Conservation (phyloP, 2,797 vertebrate species). For the Atherinosoma microstoma region DNA sequence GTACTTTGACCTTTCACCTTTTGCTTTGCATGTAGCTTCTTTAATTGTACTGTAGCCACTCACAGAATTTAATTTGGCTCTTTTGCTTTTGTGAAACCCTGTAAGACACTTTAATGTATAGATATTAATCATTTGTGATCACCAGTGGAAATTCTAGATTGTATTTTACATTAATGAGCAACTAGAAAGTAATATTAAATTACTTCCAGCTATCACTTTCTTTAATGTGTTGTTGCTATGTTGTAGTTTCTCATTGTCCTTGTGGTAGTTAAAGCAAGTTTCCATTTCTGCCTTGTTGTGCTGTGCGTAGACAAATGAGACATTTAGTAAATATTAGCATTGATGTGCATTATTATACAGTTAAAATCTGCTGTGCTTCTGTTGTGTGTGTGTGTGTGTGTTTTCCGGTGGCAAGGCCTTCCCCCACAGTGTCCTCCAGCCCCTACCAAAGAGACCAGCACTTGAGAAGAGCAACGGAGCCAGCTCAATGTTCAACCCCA, state of each 20-base stretch:
- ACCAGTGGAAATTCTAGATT: conserved; percentile 57
- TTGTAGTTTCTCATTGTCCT: conserved; percentile 75
- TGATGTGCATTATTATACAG: conserved; percentile 14
- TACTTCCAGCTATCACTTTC: conserved; percentile 46
- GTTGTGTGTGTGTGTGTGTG: conserved; percentile 44
- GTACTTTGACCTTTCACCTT: conserved; percentile 99
- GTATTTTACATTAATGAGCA: conserved; percentile 51
- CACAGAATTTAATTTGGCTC: conserved; percentile 89
- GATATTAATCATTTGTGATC: conserved; percentile 48
- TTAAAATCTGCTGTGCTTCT: conserved; percentile 56
- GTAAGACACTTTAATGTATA: conserved; percentile 67
- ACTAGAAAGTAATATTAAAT: conserved; percentile 65
- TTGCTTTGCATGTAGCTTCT: conserved; percentile 99
- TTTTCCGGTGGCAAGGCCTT: conserved; percentile 85
- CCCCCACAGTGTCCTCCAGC: conserved; percentile 94
- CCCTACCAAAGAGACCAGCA: conserved; percentile 98
- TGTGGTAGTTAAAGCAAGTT: conserved; percentile 74
- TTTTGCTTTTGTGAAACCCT: conserved; percentile 78
- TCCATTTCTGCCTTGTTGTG: conserved; percentile 70
- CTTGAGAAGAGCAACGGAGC: conserved; percentile 96
- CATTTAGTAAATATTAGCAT: conserved; percentile 41
- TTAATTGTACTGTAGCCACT: conserved; percentile 94
- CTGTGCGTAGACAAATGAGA: conserved; percentile 72
- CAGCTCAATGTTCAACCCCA: conserved; percentile 93
- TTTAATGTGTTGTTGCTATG: conserved; percentile 65